Base-by-base conservation (phyloP, 2,888 invertebrate genomes). In the Mesodorylaimus sp. region DNA sequence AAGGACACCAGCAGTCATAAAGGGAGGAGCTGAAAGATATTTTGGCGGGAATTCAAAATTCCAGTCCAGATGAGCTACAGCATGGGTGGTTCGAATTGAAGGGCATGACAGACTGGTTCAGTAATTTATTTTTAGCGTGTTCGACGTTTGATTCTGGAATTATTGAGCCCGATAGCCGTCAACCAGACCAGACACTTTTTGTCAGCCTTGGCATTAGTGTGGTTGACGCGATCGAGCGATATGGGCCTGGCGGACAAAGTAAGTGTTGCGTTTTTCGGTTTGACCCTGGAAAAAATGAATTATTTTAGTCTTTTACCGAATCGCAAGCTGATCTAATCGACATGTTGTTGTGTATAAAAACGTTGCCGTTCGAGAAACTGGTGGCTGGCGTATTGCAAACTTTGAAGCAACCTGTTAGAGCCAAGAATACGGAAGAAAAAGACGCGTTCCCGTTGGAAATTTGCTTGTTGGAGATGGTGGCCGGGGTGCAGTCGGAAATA, bases 131-230 rank as follows among this genome's bases (percentile, higher is more conserved):
- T 75, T 2, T 75, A 81, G 65, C 73, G 79, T 55, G 79, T 84
- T 13, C 78, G 80, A 54, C 80, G 82, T 58, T 79, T 82, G 58
- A 72, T 87, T 45, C 68, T 86, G 58, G 83, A 83, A 63, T 79
- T 86, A 57, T 68, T 87, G 2, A 83, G 83, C 59, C 86, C 86
- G 0, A 78, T 87, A 46, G 81, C 83, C 5, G 76, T 81, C 50
- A 80, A 83, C 62, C 83, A 86, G 66, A 80, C 83, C 13, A 74
- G 78, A 19, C 80, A 80, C 62, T 81, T 87, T 60, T 70, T 87
- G 51, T 80, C 81, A 5, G 81, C 85, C 2, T 76, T 86, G 52
- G 81, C 84, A 1, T 79, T 84, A 3, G 83, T 83, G 28, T 87
- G 86, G 86, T 79, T 65, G 81, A 84, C 57, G 58, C 66, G 29